Base-by-base conservation (phyloP, 2,797 vertebrate species). In the Gymnodraco acuticeps region DNA sequence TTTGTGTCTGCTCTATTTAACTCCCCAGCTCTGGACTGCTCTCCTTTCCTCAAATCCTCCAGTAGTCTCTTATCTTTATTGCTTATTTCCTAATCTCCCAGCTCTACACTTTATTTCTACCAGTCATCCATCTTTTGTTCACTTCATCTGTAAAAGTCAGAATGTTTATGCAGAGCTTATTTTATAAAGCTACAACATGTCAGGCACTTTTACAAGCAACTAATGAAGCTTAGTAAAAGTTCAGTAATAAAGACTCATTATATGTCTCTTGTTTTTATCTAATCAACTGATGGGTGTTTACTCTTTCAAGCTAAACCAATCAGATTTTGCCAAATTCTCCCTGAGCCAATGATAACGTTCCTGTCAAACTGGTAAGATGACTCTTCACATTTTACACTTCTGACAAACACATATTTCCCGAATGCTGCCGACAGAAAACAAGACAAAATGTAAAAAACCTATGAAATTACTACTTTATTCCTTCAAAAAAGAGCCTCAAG, bases 1-100 rank as follows among this genome's bases (percentile, higher is more conserved):
- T 69, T 77, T 73, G 51, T 79, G 63, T 87, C 14, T 77, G 62
- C 71, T 69, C 80, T 74, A 76, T 73, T 78, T 82, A 73, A 78
- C 47, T 73, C 59, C 73, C 14, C 63, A 47, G 70, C 55, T 47
- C 19, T 67, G 33, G 7, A 38, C 33, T 42, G 12, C 46, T 70
- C 41, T 56, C 19, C 0, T 70, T 55, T 58, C 38, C 47, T 71
- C n/a, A 79, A 70, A 59, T 50, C 59, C 43, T 59, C 19, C 54
- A 58, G 51, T 62, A 65, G 20, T 6, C 52, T 66, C 27, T 55
- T 33, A 43, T 71, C 60, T n/a, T 16, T 42, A 62, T 56, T 54
- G 12, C 45, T 38, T 47, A 20, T 43, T 31, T 61, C 38, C 63
- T 20, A 20, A 46, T 58, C n/a, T 80, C 17, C 12, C 48, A 59